A percentile compares a stretch with the other conserved stretches of the same genome.
Evolutionary conservation across 2,113 vertebrate species (phyloP).

Genomic region (Scytalopus superciliaris): DNA sequence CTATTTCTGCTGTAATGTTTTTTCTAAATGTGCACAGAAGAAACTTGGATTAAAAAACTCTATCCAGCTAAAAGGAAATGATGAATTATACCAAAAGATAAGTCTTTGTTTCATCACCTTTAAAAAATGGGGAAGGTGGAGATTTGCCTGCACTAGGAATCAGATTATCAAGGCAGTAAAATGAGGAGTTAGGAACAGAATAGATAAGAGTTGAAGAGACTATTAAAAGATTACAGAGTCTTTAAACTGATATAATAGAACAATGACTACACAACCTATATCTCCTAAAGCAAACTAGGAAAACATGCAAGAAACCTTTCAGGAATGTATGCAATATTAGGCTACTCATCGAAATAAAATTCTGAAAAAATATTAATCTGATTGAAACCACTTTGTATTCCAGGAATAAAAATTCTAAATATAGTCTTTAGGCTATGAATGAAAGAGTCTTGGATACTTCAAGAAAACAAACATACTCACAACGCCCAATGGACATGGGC

Average conservation of each 20-base stretch:
- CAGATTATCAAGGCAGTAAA: slow-evolving; percentile 14
- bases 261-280: not conserved
- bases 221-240: slow-evolving; percentile 51
- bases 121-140: slow-evolving; percentile 11
- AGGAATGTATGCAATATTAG: not conserved
- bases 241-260: slow-evolving; percentile 9
- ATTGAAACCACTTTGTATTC: not conserved
- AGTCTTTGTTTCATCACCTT: not conserved
- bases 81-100: not conserved
- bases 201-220: slow-evolving; percentile 33
- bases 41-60: not conserved
- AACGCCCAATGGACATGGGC: not conserved
- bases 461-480: not conserved
- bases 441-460: not conserved
- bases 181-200: slow-evolving; percentile 22
- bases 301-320: not conserved
- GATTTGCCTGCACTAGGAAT: slow-evolving; percentile 11
- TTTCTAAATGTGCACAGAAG: not conserved
- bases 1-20: not conserved
- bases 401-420: not conserved
- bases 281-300: not conserved
- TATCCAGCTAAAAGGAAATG: not conserved
- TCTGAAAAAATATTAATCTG: not conserved
- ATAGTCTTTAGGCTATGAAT: not conserved
- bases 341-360: not conserved